Evolutionary conservation across 2,888 invertebrate species (phyloP), one percentile per base, ranked within the genome.

Genomic region (Zaprionus obscuricornis): DNA sequence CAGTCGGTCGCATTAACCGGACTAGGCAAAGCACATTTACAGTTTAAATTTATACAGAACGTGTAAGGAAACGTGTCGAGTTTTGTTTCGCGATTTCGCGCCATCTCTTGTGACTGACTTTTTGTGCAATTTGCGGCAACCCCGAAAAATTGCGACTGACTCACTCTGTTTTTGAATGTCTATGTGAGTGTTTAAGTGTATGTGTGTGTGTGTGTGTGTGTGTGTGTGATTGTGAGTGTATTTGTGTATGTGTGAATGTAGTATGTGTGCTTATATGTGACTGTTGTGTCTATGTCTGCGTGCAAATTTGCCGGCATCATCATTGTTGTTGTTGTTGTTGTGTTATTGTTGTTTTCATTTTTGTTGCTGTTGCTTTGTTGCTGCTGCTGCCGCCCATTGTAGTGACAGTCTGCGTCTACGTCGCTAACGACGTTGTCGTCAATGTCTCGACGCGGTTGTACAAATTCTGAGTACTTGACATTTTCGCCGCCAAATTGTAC

Each of bases 401-500:
- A 73, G 81, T 79, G 68, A 66, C 63, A 66, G 81, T 72, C 57
- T 34, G 36, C 20, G 49, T 43, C 17, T 36, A 8, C 31, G 43
- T 36, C 6, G 27, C 18, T 26, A 43, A 14, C 46, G 40, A 0
- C 27, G 42, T 31, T 37, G 27, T 24, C 22, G 47, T 17, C 46
- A 36, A 0, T 24, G 42, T 31, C 40, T 40, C 45, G 55, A 26
- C 56, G 59, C 46, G 56, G 56, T 64, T 40, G 69, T 54, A 66
- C 59, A 18, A 45, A 63, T 57, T 51, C 71, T 62, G 68, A 63
- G 77, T 77, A 81, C 81, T 82, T 82, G 81, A 82, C 81, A 85
- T 85, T 76, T 85, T 85, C 81, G 71, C 81, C 81, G 86, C 84
- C 86, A 85, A 85, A 82, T 83, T 85, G 81, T 83, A 74, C 84